Conservation (phyloP, 2,888 invertebrate species). For the Cephus rjabovi region DNA sequence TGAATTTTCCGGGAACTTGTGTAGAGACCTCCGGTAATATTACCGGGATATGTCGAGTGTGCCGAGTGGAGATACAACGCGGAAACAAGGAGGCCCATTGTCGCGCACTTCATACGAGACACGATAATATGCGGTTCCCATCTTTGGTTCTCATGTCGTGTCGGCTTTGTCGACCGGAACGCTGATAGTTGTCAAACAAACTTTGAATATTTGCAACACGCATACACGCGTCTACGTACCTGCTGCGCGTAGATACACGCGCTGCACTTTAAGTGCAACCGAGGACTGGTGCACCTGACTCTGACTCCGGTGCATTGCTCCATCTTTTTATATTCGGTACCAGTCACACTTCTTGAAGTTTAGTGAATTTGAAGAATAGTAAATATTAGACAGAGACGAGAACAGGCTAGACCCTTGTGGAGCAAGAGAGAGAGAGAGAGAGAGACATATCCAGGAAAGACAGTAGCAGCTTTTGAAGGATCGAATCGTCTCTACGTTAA, state of each 20-base stretch:
- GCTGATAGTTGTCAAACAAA: slow-evolving; percentile 22
- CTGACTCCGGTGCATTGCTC: no score
- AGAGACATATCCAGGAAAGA: no score
- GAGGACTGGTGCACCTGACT: no score
- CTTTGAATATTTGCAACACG: slow-evolving; percentile 18
- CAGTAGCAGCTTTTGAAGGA: no score
- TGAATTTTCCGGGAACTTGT: no score
- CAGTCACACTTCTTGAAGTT: no score
- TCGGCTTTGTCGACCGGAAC: slow-evolving; percentile 41
- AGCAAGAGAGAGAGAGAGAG: not conserved
- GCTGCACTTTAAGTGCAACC: slow-evolving; percentile 5
- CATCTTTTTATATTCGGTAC: no score
- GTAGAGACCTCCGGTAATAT: no score
- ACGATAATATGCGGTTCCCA: slow-evolving; percentile 33
- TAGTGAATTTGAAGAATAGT: no score
- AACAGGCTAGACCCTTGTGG: no score
- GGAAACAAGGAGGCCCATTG: slow-evolving; percentile 57
- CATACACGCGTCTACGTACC: slow-evolving; percentile 2
- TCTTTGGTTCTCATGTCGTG: slow-evolving; percentile 47
- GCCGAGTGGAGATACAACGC: slow-evolving; percentile 37
- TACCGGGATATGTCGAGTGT: no score
- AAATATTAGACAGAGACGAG: no score
- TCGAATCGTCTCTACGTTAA: not conserved
- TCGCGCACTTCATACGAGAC: slow-evolving; percentile 30
- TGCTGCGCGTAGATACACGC: not conserved